Evolutionary conservation across 1,140 invertebrate species (phyloP).

Genomic region (Drosophila eugracilis): DNA sequence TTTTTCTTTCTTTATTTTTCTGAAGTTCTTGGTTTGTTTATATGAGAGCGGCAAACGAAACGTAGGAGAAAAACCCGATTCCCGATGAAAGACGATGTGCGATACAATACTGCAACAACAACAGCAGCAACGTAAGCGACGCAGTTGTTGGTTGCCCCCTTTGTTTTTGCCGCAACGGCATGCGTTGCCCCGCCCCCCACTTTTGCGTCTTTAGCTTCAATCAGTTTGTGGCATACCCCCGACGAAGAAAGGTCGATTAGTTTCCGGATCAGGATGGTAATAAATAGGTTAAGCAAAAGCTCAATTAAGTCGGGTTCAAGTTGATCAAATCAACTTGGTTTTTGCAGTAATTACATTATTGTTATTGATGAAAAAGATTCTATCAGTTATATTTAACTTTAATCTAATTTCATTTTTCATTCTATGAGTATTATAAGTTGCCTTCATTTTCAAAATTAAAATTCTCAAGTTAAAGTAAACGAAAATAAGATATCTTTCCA

Average conservation of each 20-base stretch:
- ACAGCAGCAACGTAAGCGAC: slow-evolving; percentile 2
- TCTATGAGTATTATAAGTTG: too few species aligned
- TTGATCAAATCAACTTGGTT: not conserved
- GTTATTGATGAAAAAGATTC: too few species aligned
- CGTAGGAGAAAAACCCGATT: slow-evolving; percentile 21
- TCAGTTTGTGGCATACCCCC: slow-evolving; percentile 14
- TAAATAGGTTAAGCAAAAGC: not conserved
- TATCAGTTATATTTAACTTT: too few species aligned
- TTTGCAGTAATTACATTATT: too few species aligned
- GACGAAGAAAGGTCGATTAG: slow-evolving; percentile 20
- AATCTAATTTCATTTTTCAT: too few species aligned
- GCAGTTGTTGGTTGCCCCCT: slow-evolving; percentile 42
- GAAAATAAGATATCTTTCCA: too few species aligned
- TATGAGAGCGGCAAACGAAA: slow-evolving; percentile 4
- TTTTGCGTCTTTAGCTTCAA: slow-evolving; percentile 35
- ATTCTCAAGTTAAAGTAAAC: too few species aligned
- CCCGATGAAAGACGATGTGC: slow-evolving; percentile 40
- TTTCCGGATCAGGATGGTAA: slow-evolving; percentile 9
- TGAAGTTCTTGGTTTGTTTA: slow-evolving; percentile 36
- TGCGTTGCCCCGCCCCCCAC: slow-evolving; percentile 10
- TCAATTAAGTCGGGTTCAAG: not conserved
- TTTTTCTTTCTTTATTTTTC: not conserved
- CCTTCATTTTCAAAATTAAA: too few species aligned
- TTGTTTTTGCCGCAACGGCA: slow-evolving; percentile 36
- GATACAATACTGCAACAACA: slow-evolving; percentile 23